Evolutionary conservation across 2,113 vertebrate species (phyloP), one percentile per base, ranked within the genome.

Genomic region (Drymodes brunneopygia): DNA sequence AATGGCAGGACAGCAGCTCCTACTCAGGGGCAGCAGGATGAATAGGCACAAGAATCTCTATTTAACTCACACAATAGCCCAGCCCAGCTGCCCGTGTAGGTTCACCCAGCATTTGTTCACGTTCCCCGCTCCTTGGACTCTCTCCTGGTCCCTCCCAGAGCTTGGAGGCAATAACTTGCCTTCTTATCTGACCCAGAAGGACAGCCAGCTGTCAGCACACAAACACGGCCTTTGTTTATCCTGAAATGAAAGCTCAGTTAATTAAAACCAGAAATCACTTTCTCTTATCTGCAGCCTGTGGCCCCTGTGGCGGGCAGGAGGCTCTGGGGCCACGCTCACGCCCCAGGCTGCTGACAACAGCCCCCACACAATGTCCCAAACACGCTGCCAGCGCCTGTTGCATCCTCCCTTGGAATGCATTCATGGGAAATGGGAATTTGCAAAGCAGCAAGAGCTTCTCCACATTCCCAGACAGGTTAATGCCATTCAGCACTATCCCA

Each of bases 181-280:
- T 92, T 80, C 83, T 95, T 97, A 97, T 94, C 91, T 93, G 92
- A 95, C 91, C 94, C 95, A 96, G 93, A 96, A 96, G 96, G 95
- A 94, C 88, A 84, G 86, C 93, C 78, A 95, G 89, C 80, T 97
- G 90, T 96, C 97, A 97, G 90, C 85, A 83, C 67, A 90, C 95
- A 96, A 97, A 91, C 87, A 70, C 64, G 94, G 89, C 86, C 94
- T 96, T 97, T 97, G 94, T 97, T 93, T 95, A 86, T 44, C 56
- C 66, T 91, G 90, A 91, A 90, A 88, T 73, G 85, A 95, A 94
- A 95, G 91, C 80, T 94, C 92, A 94, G 92, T 96, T 95, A 97
- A 92, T 92, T 96, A 93, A 94, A 97, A 91, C 11, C 72, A 93
- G 92, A 95, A 82, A 92, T 95, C 94, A 35, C 74, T 58, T 64